Conservation (phyloP, 2,113 vertebrate species). For the Lota lota region DNA sequence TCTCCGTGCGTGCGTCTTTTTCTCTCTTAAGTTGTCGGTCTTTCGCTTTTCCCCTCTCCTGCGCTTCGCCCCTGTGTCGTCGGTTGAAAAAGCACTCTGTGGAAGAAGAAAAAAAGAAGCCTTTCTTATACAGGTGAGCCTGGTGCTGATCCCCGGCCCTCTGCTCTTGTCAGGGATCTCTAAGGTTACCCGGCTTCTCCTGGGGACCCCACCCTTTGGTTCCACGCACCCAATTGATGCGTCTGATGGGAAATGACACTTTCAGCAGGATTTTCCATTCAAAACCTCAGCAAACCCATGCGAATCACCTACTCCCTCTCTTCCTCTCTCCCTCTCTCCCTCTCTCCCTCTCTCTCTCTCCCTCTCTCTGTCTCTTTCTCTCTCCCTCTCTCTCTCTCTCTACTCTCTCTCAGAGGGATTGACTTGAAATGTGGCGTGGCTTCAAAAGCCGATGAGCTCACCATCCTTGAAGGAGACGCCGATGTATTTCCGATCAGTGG, state of each 20-base stretch:
- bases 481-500: slow-evolving; percentile 53
- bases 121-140: slow-evolving; percentile 66
- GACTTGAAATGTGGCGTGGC: slow-evolving; percentile 63
- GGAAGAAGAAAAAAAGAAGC: slow-evolving; percentile 31
- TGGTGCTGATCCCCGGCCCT: slow-evolving; percentile 69
- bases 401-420: slow-evolving; percentile 73
- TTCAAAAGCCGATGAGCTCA: slow-evolving; percentile 70
- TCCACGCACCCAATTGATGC: slow-evolving; percentile 77
- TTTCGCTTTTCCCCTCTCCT: slow-evolving; percentile 17
- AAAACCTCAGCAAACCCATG: slow-evolving; percentile 77
- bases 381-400: slow-evolving; percentile 29
- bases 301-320: slow-evolving; percentile 52
- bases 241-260: slow-evolving; percentile 74
- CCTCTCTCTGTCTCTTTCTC: slow-evolving; percentile 10
- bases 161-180: slow-evolving; percentile 73
- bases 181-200: slow-evolving; percentile 66
- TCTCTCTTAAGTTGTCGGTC: slow-evolving; percentile 23
- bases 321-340: slow-evolving; percentile 36
- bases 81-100: slow-evolving; percentile 51
- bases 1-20: not conserved
- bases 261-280: slow-evolving; percentile 79
- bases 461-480: slow-evolving; percentile 59
- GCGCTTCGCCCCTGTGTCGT: slow-evolving; percentile 31
- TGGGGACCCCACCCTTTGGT: slow-evolving; percentile 43
- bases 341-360: slow-evolving; percentile 54